Evolutionary conservation across 2,888 invertebrate species (phyloP).

Genomic region (Pollenia griseotomentosa): DNA sequence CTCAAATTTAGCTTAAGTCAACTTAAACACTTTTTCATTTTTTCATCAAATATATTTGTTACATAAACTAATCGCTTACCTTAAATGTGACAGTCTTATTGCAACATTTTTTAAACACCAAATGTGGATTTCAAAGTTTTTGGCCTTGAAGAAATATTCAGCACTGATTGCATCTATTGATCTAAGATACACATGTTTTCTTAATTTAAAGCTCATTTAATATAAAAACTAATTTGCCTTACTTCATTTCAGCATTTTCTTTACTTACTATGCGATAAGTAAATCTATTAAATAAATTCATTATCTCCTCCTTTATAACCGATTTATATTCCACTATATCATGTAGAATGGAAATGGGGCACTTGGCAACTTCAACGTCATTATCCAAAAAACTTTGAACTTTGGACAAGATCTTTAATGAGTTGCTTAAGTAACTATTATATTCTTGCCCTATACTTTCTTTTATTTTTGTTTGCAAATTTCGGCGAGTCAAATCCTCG

Average conservation of each 20-base stretch:
- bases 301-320: conserved; percentile 76
- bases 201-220: background rate
- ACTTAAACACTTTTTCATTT: no score
- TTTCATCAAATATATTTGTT: background rate
- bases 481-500: conserved; percentile 75
- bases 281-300: conserved; percentile 76
- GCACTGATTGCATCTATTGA: conserved; percentile 75
- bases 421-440: conserved; percentile 73
- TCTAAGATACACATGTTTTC: conserved; percentile 67
- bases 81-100: conserved; percentile 66
- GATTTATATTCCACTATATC: conserved; percentile 72
- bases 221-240: conserved; percentile 42
- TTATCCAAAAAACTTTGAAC: conserved; percentile 73
- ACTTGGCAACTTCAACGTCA: conserved; percentile 39
- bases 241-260: conserved; percentile 80
- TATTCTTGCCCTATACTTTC: conserved; percentile 76
- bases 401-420: conserved; percentile 60
- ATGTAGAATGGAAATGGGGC: conserved; percentile 50
- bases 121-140: conserved; percentile 78
- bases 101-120: conserved; percentile 81
- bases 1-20: no score
- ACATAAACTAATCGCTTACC: background rate
- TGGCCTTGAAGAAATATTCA: conserved; percentile 76
- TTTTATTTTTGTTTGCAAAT: background rate
- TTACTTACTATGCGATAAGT: conserved; percentile 79